phyloP scores from a whole-genome alignment of 2,888 invertebrate genomes.

The Acanthosepion lycidas region DNA sequence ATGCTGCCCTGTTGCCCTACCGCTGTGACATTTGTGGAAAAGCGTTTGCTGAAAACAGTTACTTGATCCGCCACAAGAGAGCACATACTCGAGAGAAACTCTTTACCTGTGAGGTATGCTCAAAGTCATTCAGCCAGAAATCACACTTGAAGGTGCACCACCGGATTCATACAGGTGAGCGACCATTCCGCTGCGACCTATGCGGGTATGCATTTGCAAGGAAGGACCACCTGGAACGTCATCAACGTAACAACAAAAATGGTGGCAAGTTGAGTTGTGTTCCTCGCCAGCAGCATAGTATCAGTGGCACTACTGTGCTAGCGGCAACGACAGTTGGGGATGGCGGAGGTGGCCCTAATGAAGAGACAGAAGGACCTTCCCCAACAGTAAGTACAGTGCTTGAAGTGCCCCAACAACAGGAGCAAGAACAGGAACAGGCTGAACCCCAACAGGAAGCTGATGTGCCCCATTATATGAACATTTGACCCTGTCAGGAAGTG shows the following conservation, averaged over 20 bases:
- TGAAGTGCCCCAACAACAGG: not conserved
- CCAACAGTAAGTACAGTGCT: not conserved
- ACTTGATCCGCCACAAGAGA: constrained; percentile 76
- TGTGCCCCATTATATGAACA: constrained; percentile 40
- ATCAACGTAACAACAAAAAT: constrained; percentile 33
- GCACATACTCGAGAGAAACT: constrained; percentile 66
- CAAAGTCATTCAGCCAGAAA: constrained; percentile 17
- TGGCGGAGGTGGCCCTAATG: not conserved
- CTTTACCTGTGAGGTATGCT: constrained; percentile 33
- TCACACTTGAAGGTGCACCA: constrained; percentile 38
- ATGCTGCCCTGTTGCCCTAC: constrained; percentile 67
- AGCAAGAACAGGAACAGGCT: not conserved
- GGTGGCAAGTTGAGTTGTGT: constrained; percentile 25
- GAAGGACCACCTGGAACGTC: constrained; percentile 35
- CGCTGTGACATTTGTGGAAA: constrained; percentile 76
- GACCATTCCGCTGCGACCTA: not conserved
- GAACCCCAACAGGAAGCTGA: constrained; percentile 25
- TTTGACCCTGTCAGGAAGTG: constrained; percentile 42
- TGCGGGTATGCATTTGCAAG: constrained; percentile 37
- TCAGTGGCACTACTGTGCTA: not conserved
- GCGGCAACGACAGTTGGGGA: not conserved
- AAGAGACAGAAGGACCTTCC: not conserved
- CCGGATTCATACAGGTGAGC: not conserved
- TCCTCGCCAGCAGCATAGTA: not conserved
- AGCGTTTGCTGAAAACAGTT: constrained; percentile 74